Evolutionary conservation across 2,888 invertebrate genomes (phyloP).

Genomic region (Anoplius nigerrimus): DNA sequence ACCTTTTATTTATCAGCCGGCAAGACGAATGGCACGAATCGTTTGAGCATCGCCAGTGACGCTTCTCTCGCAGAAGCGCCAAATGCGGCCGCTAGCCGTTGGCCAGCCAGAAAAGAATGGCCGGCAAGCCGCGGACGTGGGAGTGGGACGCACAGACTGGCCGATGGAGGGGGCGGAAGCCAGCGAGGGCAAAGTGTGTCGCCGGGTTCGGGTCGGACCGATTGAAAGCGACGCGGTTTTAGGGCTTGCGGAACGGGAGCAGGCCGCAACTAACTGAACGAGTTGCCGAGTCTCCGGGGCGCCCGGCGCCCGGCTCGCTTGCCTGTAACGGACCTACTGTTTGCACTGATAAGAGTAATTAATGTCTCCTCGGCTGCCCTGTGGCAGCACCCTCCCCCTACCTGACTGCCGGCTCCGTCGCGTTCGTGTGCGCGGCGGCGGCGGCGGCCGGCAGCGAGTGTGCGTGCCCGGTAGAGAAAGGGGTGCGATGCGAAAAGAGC

Average conservation of each 20-base stretch:
- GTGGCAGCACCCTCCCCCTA: constrained; percentile 28
- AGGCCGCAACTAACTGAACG: constrained; percentile 52
- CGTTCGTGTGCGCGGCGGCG: constrained; percentile 10
- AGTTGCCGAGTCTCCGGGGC: constrained; percentile 40
- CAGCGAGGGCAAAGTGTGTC: constrained; percentile 37
- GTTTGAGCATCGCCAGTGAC: constrained; percentile 38
- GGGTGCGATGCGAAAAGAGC: no score
- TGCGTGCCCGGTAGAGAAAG: no score
- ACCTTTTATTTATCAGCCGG: constrained; percentile 21
- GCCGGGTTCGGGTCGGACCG: constrained; percentile 40
- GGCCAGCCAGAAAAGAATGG: neutral
- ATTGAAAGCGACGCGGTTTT: constrained; percentile 55
- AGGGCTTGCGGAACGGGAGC: constrained; percentile 54
- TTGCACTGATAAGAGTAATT: constrained; percentile 69
- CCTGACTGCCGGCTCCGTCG: neutral
- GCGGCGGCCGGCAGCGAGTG: no score
- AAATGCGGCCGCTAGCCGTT: neutral
- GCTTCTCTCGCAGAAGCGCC: neutral
- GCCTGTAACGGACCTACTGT: constrained; percentile 63
- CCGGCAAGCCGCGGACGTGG: neutral
- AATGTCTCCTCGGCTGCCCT: constrained; percentile 58
- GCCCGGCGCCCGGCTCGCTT: constrained; percentile 37
- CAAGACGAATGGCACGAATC: constrained; percentile 38
- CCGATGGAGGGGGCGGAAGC: constrained; percentile 1
- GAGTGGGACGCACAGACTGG: neutral